These are phyloP conservation scores for Isoperla grammatica DNA, from an alignment of 2,888 invertebrate genomes.

Conservation along the genomic window DNA sequence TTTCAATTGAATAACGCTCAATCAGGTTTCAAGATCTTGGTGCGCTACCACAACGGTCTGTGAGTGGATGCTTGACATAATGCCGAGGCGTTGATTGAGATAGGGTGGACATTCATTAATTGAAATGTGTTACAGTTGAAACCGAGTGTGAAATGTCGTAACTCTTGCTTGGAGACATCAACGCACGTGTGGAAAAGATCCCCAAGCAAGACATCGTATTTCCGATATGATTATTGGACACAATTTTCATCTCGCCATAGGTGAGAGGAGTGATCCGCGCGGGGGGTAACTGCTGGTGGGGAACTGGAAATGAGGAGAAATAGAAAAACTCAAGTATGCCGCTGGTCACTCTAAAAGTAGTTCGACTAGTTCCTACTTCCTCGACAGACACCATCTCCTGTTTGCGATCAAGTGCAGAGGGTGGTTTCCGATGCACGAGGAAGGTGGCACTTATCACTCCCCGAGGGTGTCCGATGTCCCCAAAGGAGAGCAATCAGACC, in stretches of 20 bases:
- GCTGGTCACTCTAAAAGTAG: constrained; percentile 12
- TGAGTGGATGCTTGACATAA: too few species aligned
- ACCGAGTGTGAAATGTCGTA: too few species aligned
- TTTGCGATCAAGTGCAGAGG: not conserved
- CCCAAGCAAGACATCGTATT: not conserved
- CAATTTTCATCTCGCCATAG: constrained; percentile 20
- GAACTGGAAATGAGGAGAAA: too few species aligned
- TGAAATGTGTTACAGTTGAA: too few species aligned
- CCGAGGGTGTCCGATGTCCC: too few species aligned
- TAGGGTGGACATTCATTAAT: too few species aligned
- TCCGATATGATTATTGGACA: constrained; percentile 19
- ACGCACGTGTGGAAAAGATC: constrained; percentile 2
- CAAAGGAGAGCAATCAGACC: not conserved
- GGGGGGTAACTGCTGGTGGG: not conserved
- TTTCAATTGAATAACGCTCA: too few species aligned
- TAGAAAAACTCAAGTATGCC: not conserved
- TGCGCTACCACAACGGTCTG: too few species aligned
- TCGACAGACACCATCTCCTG: not conserved
- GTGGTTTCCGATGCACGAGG: not conserved
- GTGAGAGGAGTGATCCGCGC: not conserved
- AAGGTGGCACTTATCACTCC: not conserved
- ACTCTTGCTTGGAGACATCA: not conserved
- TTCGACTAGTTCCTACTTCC: constrained; percentile 3
- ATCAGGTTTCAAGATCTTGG: too few species aligned
- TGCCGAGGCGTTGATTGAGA: too few species aligned